Percentiles rank a stretch among this genome's conserved stretches.
phyloP scores from a whole-genome alignment of 2,113 vertebrate species.

The Geococcyx californianus region DNA sequence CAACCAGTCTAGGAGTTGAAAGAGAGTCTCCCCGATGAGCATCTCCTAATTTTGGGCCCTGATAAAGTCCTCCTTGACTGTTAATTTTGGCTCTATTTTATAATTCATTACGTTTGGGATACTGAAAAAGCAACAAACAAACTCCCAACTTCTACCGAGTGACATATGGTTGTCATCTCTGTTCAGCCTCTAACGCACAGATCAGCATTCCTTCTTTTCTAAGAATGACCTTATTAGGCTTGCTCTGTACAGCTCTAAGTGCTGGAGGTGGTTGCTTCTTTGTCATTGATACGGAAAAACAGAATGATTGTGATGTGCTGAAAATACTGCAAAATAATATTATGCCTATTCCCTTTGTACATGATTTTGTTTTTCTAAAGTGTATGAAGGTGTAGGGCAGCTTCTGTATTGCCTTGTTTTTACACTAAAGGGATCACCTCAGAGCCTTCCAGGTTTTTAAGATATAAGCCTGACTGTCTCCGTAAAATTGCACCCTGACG shows the following conservation, averaged over 20 bases:
- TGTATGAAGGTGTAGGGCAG: neutral
- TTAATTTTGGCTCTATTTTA: slow-evolving; percentile 60
- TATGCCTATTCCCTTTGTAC: neutral
- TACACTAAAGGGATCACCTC: neutral
- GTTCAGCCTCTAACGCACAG: slow-evolving; percentile 24
- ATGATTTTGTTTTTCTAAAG: neutral
- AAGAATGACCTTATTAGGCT: neutral
- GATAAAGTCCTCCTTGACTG: slow-evolving; percentile 38
- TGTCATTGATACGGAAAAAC: neutral
- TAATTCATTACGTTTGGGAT: slow-evolving; percentile 58
- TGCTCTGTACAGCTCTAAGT: neutral
- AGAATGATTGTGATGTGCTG: neutral
- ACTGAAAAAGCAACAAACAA: slow-evolving; percentile 32
- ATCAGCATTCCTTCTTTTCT: neutral
- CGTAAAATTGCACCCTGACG: neutral
- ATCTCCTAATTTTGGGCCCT: slow-evolving; percentile 8
- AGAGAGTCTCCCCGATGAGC: slow-evolving; percentile 24
- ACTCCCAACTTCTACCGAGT: slow-evolving; percentile 16
- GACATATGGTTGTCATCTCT: slow-evolving; percentile 61
- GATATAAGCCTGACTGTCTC: neutral
- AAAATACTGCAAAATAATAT: neutral
- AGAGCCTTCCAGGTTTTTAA: neutral
- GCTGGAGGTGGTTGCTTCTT: neutral
- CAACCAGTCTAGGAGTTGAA: slow-evolving; percentile 17
- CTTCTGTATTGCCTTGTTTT: neutral